Evolutionary conservation across 2,797 vertebrate species (phyloP).

Genomic region (Gallirallus australis): DNA sequence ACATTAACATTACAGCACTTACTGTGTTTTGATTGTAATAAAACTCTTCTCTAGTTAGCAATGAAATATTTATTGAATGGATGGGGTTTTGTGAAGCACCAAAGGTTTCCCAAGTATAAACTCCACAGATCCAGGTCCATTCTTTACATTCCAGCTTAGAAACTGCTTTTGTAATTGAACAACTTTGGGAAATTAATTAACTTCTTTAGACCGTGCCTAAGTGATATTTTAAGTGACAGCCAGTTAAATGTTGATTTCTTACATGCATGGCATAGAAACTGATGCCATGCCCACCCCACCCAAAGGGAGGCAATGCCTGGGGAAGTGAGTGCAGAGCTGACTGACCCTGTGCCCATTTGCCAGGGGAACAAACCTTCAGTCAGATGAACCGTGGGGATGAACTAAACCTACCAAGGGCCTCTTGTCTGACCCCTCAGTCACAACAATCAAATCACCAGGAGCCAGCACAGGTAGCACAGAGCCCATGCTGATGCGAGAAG

Average conservation of each 20-base stretch:
- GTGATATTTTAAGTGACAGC: neutral
- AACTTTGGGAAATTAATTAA: neutral
- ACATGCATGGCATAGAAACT: neutral
- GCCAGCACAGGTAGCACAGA: neutral
- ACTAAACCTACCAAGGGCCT: neutral
- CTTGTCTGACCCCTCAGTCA: neutral
- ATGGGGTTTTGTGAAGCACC: neutral
- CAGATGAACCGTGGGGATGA: neutral
- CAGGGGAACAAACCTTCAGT: neutral
- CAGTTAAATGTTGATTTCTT: neutral
- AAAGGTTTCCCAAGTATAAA: neutral
- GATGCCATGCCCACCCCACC: neutral
- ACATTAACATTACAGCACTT: neutral
- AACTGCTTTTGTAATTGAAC: neutral
- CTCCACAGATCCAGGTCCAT: accelerated
- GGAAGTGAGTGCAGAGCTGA: accelerated
- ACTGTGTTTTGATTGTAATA: neutral
- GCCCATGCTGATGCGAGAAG: neutral
- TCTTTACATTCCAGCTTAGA: neutral
- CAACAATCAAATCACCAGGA: neutral
- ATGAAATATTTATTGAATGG: neutral
- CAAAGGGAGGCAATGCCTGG: neutral
- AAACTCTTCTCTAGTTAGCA: neutral
- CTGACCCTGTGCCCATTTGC: accelerated
- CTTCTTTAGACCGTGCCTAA: neutral